Evolutionary conservation across 2,113 vertebrate genomes (phyloP).

Genomic region (Terrapene triunguis): DNA sequence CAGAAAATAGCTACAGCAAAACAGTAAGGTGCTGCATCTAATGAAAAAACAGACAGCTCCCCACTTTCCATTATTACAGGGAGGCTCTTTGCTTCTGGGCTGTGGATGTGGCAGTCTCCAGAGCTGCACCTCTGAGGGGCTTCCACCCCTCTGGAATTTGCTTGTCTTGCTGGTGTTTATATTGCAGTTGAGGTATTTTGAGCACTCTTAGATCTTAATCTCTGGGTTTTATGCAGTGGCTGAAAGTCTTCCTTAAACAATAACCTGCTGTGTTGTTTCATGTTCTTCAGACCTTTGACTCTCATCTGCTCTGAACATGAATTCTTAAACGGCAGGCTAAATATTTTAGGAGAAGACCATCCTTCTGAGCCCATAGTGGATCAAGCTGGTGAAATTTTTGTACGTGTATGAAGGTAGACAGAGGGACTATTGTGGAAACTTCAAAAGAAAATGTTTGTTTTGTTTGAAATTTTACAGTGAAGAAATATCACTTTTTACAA

Average conservation of each 20-base stretch:
- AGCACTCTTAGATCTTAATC: not conserved
- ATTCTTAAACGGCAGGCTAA: not conserved
- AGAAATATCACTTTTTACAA: not conserved
- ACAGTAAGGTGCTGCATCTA: not conserved
- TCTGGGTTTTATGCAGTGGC: slow-evolving; percentile 2
- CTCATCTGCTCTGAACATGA: not conserved
- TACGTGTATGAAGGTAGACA: not conserved
- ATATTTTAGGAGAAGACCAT: not conserved
- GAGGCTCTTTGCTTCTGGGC: slow-evolving; percentile 8
- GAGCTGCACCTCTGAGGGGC: slow-evolving; percentile 26
- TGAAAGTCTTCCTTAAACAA: slow-evolving; percentile 20
- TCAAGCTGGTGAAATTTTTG: not conserved
- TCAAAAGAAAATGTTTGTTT: not conserved
- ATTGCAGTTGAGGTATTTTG: slow-evolving; percentile 36
- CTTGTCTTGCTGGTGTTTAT: slow-evolving; percentile 46
- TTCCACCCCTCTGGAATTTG: slow-evolving; percentile 34
- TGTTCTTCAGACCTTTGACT: not conserved
- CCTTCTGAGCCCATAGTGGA: not conserved
- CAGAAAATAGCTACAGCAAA: not conserved
- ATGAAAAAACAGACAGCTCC: not conserved
- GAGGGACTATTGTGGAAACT: not conserved
- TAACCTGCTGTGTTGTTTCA: not conserved
- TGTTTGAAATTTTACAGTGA: not conserved
- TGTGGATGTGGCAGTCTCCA: not conserved
- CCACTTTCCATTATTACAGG: not conserved